Evolutionary conservation across 1,140 invertebrate genomes (phyloP).

Genomic region (Ceratoteleas bidentatus): DNA sequence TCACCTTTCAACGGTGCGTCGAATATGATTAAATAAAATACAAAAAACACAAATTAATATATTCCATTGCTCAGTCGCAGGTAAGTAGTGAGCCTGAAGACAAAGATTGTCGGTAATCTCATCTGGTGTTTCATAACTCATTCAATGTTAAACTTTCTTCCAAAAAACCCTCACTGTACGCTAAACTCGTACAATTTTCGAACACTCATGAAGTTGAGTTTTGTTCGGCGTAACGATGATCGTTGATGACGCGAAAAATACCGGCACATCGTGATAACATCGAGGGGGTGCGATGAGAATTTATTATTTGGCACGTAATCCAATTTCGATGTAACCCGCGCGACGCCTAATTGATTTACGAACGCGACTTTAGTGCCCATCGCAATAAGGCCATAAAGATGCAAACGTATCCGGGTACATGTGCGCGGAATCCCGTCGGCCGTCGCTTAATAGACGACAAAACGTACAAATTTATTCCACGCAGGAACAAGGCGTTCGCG

Average conservation of each 20-base stretch:
- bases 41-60: too few relatives aligned
- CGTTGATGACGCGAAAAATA: not conserved
- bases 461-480: constrained; percentile 60
- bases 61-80: too few relatives aligned
- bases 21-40: too few relatives aligned
- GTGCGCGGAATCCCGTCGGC: constrained; percentile 23
- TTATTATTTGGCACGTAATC: constrained; percentile 54
- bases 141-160: too few relatives aligned
- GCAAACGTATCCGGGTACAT: constrained; percentile 44
- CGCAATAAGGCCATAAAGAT: constrained; percentile 58
- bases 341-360: constrained; percentile 53
- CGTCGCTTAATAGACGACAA: constrained; percentile 56
- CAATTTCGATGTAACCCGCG: constrained; percentile 32
- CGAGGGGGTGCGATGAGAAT: constrained; percentile 24
- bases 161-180: too few relatives aligned
- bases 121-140: too few relatives aligned
- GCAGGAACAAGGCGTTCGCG: constrained; percentile 42
- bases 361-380: constrained; percentile 33
- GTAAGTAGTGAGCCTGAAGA: too few relatives aligned
- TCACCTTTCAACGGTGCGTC: too few relatives aligned
- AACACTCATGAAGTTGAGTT: too few relatives aligned
- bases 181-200: too few relatives aligned
- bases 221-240: too few relatives aligned
- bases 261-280: not conserved
- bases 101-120: too few relatives aligned